Base-by-base conservation (phyloP, 2,113 vertebrate genomes). In the Pogona vitticeps region DNA sequence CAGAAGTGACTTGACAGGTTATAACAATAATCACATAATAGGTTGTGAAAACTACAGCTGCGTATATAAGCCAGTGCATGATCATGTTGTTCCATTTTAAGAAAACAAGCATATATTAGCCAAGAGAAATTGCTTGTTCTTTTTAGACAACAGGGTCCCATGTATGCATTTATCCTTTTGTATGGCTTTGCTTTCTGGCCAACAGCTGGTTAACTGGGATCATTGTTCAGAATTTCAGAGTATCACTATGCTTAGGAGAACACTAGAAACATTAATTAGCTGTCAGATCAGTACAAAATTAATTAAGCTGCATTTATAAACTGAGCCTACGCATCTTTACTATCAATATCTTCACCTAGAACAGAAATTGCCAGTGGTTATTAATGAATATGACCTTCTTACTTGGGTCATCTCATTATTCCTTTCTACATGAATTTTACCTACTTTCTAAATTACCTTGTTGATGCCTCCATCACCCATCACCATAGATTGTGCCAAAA, bases 311-410 rank as follows among this genome's bases (percentile, higher is more conserved):
- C 71, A 86, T 63, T 86, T 80, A 46, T 83, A 80, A 76, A 59
- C 26, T 56, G 72, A 80, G 4, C 13, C 81, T 75, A 26, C 70
- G 33, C 71, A 18, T 36, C 63, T 46, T 42, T 67, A 59, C 82
- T 58, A 46, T 6, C 40, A 18, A 42, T 15, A 2, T 67, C 80
- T 88, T 87, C 76, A 81, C 28, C 84, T 89, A 83, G 8, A 90
- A 78, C 58, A 90, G 4, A 67, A 56, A 73, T 68, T 87, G 85
- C 65, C 82, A 68, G 0, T n/a, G 18, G 28, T 92, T 92, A 28
- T 80, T 88, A 33, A 36, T 52, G 28, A 90, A 1, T 10, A 26
- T 17, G 40, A 76, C 42, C 59, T 86, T 84, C 46, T 82, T 85
- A 36, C 33, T 85, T 84, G 56, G 36, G 52, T 78, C 42, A 88